Evolutionary conservation across 2,113 vertebrate species (phyloP).

Genomic region (Cephalophus harveyi): DNA sequence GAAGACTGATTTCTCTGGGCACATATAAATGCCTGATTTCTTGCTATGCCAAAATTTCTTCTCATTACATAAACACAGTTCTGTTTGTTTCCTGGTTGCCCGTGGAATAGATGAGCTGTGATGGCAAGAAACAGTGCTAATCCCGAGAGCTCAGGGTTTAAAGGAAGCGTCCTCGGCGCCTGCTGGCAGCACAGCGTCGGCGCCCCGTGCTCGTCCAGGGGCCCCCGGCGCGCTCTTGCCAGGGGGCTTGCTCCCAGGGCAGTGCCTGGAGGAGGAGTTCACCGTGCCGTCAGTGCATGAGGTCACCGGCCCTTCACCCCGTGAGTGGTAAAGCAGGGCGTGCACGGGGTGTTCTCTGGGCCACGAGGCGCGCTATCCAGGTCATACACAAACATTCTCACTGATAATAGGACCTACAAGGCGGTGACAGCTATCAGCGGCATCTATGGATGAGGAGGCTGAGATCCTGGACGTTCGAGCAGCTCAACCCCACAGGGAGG

Average conservation of each 20-base stretch:
- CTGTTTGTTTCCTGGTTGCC: background rate
- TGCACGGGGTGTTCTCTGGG: too few species aligned
- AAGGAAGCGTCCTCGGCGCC: too few species aligned
- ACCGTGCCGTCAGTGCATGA: too few species aligned
- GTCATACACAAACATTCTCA: background rate
- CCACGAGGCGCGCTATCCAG: background rate
- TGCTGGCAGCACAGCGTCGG: too few species aligned
- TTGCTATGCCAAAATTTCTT: background rate
- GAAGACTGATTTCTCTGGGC: background rate
- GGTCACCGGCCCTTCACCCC: background rate
- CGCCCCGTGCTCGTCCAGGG: background rate
- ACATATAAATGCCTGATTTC: background rate
- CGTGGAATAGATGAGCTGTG: background rate
- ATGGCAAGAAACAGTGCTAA: background rate
- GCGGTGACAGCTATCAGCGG: background rate
- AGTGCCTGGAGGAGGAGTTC: background rate
- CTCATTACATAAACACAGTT: background rate
- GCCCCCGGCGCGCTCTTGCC: background rate
- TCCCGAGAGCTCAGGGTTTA: background rate
- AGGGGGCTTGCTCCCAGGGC: background rate
- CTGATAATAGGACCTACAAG: background rate
- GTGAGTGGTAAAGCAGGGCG: background rate
- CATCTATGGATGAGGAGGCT: background rate
- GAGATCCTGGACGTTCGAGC: background rate
- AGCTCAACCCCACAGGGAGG: background rate